Evolutionary conservation across 2,888 invertebrate species (phyloP).

Genomic region (Muschampia plurimacula): DNA sequence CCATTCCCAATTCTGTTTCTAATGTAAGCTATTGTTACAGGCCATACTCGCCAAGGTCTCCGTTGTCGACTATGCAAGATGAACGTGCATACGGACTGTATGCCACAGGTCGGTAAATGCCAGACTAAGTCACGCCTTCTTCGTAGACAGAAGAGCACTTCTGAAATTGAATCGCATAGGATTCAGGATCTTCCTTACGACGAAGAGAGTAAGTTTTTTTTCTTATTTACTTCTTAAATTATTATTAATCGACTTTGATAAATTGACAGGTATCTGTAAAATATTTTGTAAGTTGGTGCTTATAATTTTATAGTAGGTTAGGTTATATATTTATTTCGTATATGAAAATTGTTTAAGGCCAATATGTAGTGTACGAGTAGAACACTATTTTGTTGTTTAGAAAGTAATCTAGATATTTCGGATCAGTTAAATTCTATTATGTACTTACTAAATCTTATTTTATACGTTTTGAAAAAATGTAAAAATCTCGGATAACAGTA

Average conservation of each 20-base stretch:
- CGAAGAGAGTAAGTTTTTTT: slow-evolving; percentile 91
- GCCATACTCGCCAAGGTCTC: slow-evolving; percentile 96
- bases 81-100: slow-evolving; percentile 96
- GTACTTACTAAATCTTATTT: no score
- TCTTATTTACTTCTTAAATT: background rate
- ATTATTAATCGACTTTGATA: background rate
- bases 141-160: slow-evolving; percentile 95
- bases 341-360: no score
- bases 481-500: no score
- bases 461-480: no score
- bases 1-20: background rate
- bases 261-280: background rate
- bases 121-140: slow-evolving; percentile 94
- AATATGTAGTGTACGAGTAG: no score
- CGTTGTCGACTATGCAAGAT: slow-evolving; percentile 96
- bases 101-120: slow-evolving; percentile 92
- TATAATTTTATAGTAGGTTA: no score
- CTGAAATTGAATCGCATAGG: slow-evolving; percentile 90
- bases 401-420: no score
- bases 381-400: no score
- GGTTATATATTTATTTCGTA: no score
- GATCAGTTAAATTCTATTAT: no score
- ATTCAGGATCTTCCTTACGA: slow-evolving; percentile 87
- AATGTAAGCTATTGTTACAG: slow-evolving; percentile 70
- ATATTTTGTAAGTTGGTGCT: no score